Conservation (phyloP, 2,113 vertebrate species). For the Xenopus borealis region DNA sequence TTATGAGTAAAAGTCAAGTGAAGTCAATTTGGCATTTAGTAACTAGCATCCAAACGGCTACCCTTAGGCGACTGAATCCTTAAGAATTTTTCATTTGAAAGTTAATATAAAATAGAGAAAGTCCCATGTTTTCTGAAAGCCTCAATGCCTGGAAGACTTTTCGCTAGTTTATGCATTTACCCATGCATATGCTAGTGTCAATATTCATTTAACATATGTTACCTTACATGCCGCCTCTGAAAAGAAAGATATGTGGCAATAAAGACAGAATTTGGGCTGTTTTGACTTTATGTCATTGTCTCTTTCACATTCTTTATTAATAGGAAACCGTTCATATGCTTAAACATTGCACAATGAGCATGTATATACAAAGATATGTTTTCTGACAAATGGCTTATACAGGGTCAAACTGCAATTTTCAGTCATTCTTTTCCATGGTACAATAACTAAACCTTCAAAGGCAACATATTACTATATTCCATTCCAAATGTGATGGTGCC, state of each 20-base stretch:
- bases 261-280: conserved; percentile 9
- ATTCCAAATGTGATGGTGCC: no score
- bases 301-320: no score
- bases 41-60: conserved; percentile 35
- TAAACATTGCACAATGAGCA: no score
- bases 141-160: conserved; percentile 32
- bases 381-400: no score
- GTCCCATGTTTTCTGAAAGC: conserved; percentile 32
- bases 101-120: conserved; percentile 49
- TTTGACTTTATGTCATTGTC: no score
- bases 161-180: conserved; percentile 37
- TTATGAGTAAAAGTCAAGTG: conserved; percentile 30
- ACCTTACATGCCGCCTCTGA: conserved; percentile 18
- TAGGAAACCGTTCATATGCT: no score
- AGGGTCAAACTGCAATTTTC: no score
- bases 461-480: no score
- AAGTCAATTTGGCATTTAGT: conserved; percentile 44
- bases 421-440: no score
- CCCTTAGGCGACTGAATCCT: conserved; percentile 42
- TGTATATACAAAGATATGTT: no score
- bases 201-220: conserved; percentile 41
- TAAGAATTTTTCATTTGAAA: conserved; percentile 48
- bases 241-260: conserved; percentile 21
- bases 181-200: conserved; percentile 43
- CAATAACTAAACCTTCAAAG: no score